These are phyloP conservation scores for Setophaga petechia DNA, from an alignment of 2,113 vertebrate genomes.

Conservation along the genomic window DNA sequence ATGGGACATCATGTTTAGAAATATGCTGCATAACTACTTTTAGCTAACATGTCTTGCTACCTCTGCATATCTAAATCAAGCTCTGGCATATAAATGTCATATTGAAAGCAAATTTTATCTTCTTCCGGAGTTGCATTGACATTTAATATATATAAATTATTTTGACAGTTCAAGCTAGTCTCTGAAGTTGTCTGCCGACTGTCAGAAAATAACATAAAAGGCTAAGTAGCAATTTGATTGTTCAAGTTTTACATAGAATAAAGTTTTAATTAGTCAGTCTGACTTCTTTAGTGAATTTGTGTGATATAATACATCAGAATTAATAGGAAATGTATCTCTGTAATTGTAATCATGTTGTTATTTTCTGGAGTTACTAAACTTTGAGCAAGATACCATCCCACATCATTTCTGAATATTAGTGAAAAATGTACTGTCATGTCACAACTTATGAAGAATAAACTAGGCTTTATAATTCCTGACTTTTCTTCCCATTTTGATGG, in stretches of 20 bases:
- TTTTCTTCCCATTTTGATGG: neutral
- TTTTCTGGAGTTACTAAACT: slow-evolving; percentile 18
- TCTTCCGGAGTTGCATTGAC: slow-evolving; percentile 62
- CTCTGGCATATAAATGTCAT: slow-evolving; percentile 71
- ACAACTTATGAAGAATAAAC: neutral
- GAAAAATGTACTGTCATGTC: neutral
- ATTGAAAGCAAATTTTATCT: slow-evolving; percentile 72
- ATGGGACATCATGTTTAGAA: slow-evolving; percentile 76
- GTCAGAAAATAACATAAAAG: slow-evolving; percentile 67
- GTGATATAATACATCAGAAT: slow-evolving; percentile 5
- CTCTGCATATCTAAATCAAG: slow-evolving; percentile 75
- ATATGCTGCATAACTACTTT: slow-evolving; percentile 66
- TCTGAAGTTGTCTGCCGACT: slow-evolving; percentile 62
- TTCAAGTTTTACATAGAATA: slow-evolving; percentile 52
- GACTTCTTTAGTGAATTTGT: neutral
- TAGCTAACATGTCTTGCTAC: slow-evolving; percentile 61
- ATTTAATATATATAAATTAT: slow-evolving; percentile 74
- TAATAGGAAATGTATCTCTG: neutral
- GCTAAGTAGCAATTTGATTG: slow-evolving; percentile 34
- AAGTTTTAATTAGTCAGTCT: slow-evolving; percentile 66
- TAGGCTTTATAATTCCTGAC: neutral
- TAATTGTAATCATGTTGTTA: neutral
- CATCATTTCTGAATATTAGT: neutral
- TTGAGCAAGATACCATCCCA: neutral
- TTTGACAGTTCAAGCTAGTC: slow-evolving; percentile 65